These are phyloP conservation scores for Epinephelus moara DNA, from an alignment of 2,113 vertebrate genomes.

Conservation along the genomic window DNA sequence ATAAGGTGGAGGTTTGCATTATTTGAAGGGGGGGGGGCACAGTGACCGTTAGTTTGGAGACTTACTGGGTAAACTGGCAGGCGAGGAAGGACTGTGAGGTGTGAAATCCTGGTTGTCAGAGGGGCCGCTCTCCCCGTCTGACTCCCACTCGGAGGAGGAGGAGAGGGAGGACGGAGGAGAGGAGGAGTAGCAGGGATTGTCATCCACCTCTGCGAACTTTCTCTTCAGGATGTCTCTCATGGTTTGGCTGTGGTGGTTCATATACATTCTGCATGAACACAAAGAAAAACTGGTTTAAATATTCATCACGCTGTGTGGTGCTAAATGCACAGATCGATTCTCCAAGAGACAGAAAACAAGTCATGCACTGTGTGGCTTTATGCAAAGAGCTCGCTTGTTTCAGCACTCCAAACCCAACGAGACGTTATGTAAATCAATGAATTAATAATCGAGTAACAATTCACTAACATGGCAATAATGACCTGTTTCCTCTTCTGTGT, in stretches of 20 bases:
- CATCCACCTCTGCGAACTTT: constrained; percentile 91
- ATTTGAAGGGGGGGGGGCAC: constrained; percentile 57
- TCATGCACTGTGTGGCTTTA: background rate
- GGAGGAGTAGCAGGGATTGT: constrained; percentile 84
- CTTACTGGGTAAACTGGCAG: constrained; percentile 86
- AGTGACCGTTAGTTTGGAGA: constrained; percentile 37
- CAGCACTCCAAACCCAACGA: background rate
- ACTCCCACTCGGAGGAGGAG: constrained; percentile 87
- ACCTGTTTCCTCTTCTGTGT: background rate
- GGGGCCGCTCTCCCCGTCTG: constrained; percentile 81
- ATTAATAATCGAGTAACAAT: constrained; percentile 12
- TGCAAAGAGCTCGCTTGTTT: background rate
- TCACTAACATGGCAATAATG: background rate
- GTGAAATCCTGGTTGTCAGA: constrained; percentile 68
- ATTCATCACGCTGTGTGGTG: background rate
- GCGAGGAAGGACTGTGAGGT: constrained; percentile 64
- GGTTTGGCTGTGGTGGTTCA: constrained; percentile 67
- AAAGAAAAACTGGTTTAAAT: constrained; percentile 26
- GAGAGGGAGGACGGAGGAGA: constrained; percentile 83
- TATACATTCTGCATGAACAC: constrained; percentile 76
- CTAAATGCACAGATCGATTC: constrained; percentile 13
- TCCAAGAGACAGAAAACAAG: background rate
- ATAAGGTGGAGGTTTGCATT: constrained; percentile 71
- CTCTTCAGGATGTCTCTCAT: constrained; percentile 92
- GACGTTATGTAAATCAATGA: constrained; percentile 21